phyloP scores from a whole-genome alignment of 2,797 vertebrate genomes.

The Gallinago solitaria region DNA sequence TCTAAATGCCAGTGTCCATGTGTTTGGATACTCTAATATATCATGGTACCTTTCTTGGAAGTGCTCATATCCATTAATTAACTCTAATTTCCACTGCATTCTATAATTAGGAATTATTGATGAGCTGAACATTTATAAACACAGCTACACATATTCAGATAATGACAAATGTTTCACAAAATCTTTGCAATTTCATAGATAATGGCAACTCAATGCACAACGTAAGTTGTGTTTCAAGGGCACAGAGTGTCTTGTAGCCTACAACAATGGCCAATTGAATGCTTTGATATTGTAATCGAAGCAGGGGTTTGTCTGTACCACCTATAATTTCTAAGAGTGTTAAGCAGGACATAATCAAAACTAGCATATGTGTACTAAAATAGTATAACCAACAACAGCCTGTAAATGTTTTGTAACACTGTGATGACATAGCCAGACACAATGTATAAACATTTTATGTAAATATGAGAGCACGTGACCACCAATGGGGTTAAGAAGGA shows the following conservation, averaged over 20 bases:
- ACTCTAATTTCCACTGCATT: not conserved
- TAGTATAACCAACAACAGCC: not conserved
- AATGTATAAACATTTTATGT: not conserved
- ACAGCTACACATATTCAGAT: not conserved
- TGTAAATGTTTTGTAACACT: not conserved
- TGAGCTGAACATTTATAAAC: not conserved
- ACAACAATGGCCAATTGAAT: not conserved
- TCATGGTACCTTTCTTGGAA: not conserved
- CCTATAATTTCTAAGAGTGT: not conserved
- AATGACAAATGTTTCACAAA: not conserved
- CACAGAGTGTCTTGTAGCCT: not conserved
- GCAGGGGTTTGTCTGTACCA: not conserved
- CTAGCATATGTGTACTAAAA: not conserved
- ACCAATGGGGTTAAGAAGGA: not conserved
- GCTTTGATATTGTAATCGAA: not conserved
- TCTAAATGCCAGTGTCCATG: not conserved
- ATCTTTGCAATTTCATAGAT: not conserved
- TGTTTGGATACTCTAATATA: not conserved
- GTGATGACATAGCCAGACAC: not conserved
- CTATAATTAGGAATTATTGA: constrained; percentile 12
- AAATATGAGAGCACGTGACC: not conserved
- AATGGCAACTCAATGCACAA: not conserved
- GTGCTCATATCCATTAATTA: not conserved
- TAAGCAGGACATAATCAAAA: not conserved
- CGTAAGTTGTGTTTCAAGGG: not conserved